phyloP scores from a whole-genome alignment of 2,888 invertebrate genomes.

The Hypsopygia costalis region DNA sequence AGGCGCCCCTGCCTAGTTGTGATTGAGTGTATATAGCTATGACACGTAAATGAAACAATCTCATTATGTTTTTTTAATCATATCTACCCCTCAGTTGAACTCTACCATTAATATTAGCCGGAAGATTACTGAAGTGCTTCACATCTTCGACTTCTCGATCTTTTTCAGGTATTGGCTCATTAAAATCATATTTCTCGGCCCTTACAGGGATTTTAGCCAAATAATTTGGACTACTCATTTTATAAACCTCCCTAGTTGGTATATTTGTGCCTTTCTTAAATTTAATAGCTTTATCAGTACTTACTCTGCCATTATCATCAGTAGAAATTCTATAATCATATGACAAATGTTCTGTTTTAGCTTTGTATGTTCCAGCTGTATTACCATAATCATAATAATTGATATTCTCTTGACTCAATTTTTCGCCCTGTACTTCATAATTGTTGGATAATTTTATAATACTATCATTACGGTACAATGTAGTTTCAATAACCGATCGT shows the following conservation, averaged over 20 bases:
- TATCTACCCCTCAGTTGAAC: not conserved
- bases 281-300: conserved; percentile 4
- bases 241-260: conserved; percentile 37
- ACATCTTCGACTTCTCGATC: conserved; percentile 42
- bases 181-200: conserved; percentile 52
- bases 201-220: conserved; percentile 37
- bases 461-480: too few relatives aligned
- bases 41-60: too few relatives aligned
- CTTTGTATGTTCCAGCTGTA: too few relatives aligned
- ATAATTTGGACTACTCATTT: conserved; percentile 46
- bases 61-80: too few relatives aligned
- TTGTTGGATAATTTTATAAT: too few relatives aligned
- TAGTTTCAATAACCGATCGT: too few relatives aligned
- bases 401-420: too few relatives aligned
- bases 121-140: conserved; percentile 31
- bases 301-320: conserved; percentile 2
- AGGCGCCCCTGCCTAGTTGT: too few relatives aligned
- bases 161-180: conserved; percentile 52
- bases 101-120: conserved; percentile 33
- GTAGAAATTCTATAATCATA: conserved; percentile 20
- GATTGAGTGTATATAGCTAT: too few relatives aligned
- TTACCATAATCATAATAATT: too few relatives aligned
- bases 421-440: too few relatives aligned
- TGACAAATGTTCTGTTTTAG: too few relatives aligned
- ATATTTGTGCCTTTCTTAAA: conserved; percentile 32